phyloP scores from a whole-genome alignment of 1,140 invertebrate species.

The Teleogryllus occipitalis region DNA sequence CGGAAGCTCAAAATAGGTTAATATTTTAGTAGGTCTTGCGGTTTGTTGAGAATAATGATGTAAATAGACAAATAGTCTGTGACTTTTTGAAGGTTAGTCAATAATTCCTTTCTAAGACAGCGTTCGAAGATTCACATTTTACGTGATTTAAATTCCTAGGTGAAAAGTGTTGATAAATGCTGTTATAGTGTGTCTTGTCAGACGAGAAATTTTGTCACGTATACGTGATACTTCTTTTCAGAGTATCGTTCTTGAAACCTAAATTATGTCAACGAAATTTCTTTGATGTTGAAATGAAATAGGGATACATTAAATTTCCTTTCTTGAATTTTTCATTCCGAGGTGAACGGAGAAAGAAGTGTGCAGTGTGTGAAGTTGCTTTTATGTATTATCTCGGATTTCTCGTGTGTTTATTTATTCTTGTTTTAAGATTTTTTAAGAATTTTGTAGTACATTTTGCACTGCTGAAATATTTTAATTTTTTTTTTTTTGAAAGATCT shows the following conservation, averaged over 20 bases:
- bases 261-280: neutral
- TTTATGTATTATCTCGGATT: too few species aligned
- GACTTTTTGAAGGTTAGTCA: neutral
- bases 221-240: neutral
- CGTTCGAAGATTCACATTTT: too few species aligned
- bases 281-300: too few species aligned
- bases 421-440: neutral
- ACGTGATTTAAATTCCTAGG: too few species aligned
- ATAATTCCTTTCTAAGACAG: too few species aligned
- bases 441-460: neutral
- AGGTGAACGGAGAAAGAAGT: too few species aligned
- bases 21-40: conserved; percentile 4
- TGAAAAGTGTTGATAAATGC: neutral
- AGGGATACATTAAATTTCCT: too few species aligned
- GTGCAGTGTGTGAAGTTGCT: too few species aligned
- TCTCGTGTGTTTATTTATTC: too few species aligned
- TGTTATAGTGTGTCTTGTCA: neutral
- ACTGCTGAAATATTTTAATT: too few species aligned
- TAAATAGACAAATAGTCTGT: conserved; percentile 1
- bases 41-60: conserved; percentile 5
- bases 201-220: neutral
- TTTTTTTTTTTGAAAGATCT: neutral
- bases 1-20: neutral
- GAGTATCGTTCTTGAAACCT: neutral
- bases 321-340: too few species aligned